Evolutionary conservation across 2,888 invertebrate species (phyloP).

Genomic region (Agrenia bidenticulata): DNA sequence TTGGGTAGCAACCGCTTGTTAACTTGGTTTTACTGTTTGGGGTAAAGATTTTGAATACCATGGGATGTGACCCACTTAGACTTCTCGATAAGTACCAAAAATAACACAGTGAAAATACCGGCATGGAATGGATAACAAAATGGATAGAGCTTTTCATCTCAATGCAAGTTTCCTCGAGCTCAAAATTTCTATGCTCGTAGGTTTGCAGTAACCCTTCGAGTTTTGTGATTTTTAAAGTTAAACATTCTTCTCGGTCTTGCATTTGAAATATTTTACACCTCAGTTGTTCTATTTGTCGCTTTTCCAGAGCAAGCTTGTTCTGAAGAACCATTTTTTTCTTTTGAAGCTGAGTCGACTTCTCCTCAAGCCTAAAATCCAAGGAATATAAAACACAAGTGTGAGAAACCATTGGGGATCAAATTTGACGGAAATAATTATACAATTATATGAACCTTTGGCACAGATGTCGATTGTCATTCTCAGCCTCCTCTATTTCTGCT

Average conservation of each 20-base stretch:
- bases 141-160: conserved; percentile 63
- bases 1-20: no score
- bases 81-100: conserved; percentile 3
- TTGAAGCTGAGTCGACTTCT: conserved; percentile 54
- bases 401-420: no score
- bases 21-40: no score
- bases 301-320: conserved; percentile 53
- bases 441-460: conserved; percentile 54
- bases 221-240: conserved; percentile 59
- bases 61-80: not conserved
- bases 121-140: conserved; percentile 65
- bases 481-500: conserved; percentile 73
- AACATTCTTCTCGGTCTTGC: conserved; percentile 52
- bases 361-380: conserved; percentile 54
- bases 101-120: conserved; percentile 61
- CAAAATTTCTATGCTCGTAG: conserved; percentile 61
- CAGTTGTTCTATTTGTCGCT: conserved; percentile 48
- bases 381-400: not conserved
- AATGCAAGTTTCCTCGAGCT: conserved; percentile 60
- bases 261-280: conserved; percentile 45
- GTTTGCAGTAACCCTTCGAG: conserved; percentile 61
- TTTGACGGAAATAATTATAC: no score
- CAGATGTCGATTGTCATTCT: conserved; percentile 63
- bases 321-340: conserved; percentile 55
- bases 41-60: not conserved